A percentile compares a stretch with the other conserved stretches of the same genome.
These are phyloP conservation scores for Paracentrotus lividus DNA, from an alignment of 53 echinoderm and acorn worm genomes.

Conservation along the genomic window DNA sequence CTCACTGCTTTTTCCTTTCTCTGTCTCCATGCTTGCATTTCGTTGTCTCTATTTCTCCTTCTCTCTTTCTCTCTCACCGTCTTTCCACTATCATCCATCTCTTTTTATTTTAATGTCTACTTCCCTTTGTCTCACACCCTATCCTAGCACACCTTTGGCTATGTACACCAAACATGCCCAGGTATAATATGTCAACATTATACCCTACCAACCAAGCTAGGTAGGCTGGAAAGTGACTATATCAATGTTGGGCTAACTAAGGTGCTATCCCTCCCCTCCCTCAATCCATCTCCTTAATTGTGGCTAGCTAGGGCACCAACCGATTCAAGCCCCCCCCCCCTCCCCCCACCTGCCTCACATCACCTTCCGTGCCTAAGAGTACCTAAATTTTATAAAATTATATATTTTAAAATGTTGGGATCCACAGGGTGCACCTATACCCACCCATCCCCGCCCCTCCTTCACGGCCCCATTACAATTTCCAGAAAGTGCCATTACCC, in stretches of 20 bases:
- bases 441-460: no score
- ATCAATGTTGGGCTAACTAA: background rate
- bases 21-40: no score
- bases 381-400: no score
- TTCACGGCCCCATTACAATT: no score
- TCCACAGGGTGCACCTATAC: no score
- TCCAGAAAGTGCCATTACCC: no score
- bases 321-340: no score
- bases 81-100: background rate
- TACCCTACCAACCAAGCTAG: background rate
- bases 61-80: background rate
- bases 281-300: no score
- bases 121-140: background rate
- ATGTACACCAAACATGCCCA: background rate
- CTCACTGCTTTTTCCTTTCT: background rate
- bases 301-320: no score
- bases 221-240: background rate
- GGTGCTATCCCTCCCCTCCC: background rate
- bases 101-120: background rate
- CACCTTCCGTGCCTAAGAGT: no score
- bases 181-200: conserved; percentile 36
- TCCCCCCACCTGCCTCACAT: background rate
- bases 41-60: background rate
- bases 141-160: conserved; percentile 17
- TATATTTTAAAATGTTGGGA: no score